Base-by-base conservation (phyloP, 2,888 invertebrate genomes). In the Morpho helenor region DNA sequence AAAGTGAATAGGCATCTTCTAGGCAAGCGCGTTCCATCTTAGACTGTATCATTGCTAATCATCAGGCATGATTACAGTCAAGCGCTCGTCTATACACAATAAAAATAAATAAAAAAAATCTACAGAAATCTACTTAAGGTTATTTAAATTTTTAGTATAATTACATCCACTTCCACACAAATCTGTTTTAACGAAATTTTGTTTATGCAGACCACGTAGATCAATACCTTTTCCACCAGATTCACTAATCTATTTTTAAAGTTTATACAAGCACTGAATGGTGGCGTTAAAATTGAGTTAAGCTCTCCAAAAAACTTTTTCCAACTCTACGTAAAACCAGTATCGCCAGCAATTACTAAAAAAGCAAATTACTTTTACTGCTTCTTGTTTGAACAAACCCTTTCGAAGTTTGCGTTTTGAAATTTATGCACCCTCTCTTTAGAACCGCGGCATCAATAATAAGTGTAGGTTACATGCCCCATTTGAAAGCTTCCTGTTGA, bases 391-490 rank as follows among this genome's bases (percentile, higher is more conserved):
- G 79, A 71, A 68, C 76, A 78, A 84, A 86, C 85, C 89, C 87
- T 82, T 86, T 84, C 71, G 68, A 75, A 76, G 77, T 77, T 80
- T 76, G 79, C 74, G 69, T 74, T 77, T 79, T 67, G 67, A 72
- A 87, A 90, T 89, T 83, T 87, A 89, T 89, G 87, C 82, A 89
- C 89, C 90, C 90, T 87, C 79, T 67, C 63, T 58, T 72, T 70
- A 74, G 73, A 72, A 67, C 70, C 72, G 72, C 73, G 79, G 84
- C 87, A 81, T 85, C 86, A 82, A 83, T 84, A 84, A 82, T 87
- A 89, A 90, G 88, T 89, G 84, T 89, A 86, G 88, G 89, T 89
- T 90, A 89, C 87, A 90, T 88, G 88, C 87, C 84, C 87, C 87
- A 89, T 90, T 89, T 87, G 82, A 80, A 87, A 79, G 84, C 82